phyloP scores from a whole-genome alignment of 2,888 invertebrate genomes.

The Danaus chrysippus region DNA sequence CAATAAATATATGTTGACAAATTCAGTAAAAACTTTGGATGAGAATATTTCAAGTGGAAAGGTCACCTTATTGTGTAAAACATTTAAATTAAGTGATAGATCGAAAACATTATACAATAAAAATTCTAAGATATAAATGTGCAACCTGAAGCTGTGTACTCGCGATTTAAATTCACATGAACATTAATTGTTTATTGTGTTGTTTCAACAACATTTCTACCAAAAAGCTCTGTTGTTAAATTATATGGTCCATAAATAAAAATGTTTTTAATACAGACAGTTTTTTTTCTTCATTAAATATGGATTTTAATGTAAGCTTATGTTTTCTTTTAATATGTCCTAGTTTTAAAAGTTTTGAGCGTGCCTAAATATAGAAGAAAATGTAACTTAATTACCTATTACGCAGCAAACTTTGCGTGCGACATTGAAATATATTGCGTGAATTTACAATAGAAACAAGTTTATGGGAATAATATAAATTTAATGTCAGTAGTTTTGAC shows the following conservation, averaged over 20 bases:
- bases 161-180: too few species aligned
- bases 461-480: conserved; percentile 5
- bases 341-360: conserved; percentile 8
- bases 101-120: conserved; percentile 33
- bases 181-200: too few species aligned
- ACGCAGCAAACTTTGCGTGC: conserved; percentile 41
- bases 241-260: too few species aligned
- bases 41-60: conserved; percentile 64
- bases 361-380: conserved; percentile 39
- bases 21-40: conserved; percentile 62
- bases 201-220: too few species aligned
- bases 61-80: conserved; percentile 70
- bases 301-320: too few species aligned
- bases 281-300: too few species aligned
- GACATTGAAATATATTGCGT: conserved; percentile 8
- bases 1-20: conserved; percentile 63
- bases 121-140: conserved; percentile 12
- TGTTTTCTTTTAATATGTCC: too few species aligned
- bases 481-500: conserved; percentile 2
- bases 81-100: conserved; percentile 61
- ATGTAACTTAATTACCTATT: conserved; percentile 48
- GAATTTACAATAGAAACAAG: conserved; percentile 3
- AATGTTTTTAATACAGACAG: too few species aligned
- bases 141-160: too few species aligned
- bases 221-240: too few species aligned